Evolutionary conservation across 2,888 invertebrate species (phyloP), one percentile per base, ranked within the genome.

Genomic region (Ophion ventricosus): DNA sequence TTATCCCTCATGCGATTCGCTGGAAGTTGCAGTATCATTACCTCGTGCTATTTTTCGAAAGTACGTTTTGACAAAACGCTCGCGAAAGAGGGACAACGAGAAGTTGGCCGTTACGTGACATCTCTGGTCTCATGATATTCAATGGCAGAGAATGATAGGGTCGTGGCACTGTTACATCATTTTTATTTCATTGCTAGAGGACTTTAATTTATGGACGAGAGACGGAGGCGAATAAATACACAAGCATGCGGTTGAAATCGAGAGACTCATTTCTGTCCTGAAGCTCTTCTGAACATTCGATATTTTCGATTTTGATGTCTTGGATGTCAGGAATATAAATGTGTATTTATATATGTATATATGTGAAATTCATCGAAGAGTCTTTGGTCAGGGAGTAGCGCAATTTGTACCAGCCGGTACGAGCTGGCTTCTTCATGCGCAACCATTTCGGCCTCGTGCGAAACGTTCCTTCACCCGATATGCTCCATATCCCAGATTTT

Each of bases 231-330:
- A 61, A 67, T 40, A 66, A 29, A 77, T 56, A 78, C 61, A 73
- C 74, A 59, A 17, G 64, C 40, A 70, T 35, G 35, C 35, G 35
- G 35, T 8, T 72, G 40, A 64, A 76, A 82, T 84, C 82, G 82
- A 79, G 43, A 43, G 61, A 84, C 82, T 82, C 82, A 84, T 84
- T 84, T 82, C 75, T 25, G 40, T 49, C 79, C 29, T 20, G 40
- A 64, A 79, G 61, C 74, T 69, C 35, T 61, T 72, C 66, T 43
- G 75, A 70, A 70, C 63, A 75, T 81, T 81, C 80, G 86, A 87
- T 87, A 87, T 84, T 85, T 77, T 82, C 83, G 82, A 82, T 85
- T 87, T 81, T 81, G 76, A 82, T 64, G 70, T 82, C 64, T 78
- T 57, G 57, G 61, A 54, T 29, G 74, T 63, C 59, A 14, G 40